phyloP scores from a whole-genome alignment of 1,140 invertebrate species.

The Panagrolaimus sp. region DNA sequence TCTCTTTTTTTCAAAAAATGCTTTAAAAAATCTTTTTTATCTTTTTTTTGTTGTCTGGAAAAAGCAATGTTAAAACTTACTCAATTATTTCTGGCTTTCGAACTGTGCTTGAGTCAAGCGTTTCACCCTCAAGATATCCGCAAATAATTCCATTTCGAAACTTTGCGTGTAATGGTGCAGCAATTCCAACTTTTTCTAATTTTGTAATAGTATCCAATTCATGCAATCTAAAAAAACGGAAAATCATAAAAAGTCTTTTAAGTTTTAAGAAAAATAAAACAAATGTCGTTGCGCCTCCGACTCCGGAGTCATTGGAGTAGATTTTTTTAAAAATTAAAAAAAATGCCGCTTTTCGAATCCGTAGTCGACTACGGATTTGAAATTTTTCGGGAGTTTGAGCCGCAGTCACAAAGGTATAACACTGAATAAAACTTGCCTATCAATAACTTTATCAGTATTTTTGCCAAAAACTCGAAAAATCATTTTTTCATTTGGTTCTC shows the following conservation, averaged over 20 bases:
- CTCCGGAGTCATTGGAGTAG: too few relatives aligned
- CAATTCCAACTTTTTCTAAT: slow-evolving; percentile 70
- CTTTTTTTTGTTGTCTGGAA: too few relatives aligned
- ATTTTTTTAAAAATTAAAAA: too few relatives aligned
- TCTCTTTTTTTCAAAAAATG: slow-evolving; percentile 16
- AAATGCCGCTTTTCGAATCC: too few relatives aligned
- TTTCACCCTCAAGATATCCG: slow-evolving; percentile 78
- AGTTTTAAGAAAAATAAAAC: too few relatives aligned
- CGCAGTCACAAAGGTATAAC: too few relatives aligned
- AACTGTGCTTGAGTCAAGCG: slow-evolving; percentile 69
- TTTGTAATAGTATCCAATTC: slow-evolving; percentile 14
- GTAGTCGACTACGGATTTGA: too few relatives aligned
- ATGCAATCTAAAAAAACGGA: slow-evolving; percentile 9
- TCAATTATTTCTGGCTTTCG: slow-evolving; percentile 65
- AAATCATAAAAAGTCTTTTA: slow-evolving; percentile 58
- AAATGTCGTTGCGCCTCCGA: too few relatives aligned
- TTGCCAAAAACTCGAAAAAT: slow-evolving; percentile 84
- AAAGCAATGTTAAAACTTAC: slow-evolving; percentile 35
- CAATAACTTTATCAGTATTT: slow-evolving; percentile 85
- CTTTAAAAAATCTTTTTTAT: not conserved
- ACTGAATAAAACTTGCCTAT: slow-evolving; percentile 73
- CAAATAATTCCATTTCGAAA: slow-evolving; percentile 92
- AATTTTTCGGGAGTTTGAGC: too few relatives aligned
- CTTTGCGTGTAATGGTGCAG: slow-evolving; percentile 77
- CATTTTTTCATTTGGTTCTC: slow-evolving; percentile 68